phyloP scores from a whole-genome alignment of 2,797 vertebrate genomes.

The Smutsia temminckii region DNA sequence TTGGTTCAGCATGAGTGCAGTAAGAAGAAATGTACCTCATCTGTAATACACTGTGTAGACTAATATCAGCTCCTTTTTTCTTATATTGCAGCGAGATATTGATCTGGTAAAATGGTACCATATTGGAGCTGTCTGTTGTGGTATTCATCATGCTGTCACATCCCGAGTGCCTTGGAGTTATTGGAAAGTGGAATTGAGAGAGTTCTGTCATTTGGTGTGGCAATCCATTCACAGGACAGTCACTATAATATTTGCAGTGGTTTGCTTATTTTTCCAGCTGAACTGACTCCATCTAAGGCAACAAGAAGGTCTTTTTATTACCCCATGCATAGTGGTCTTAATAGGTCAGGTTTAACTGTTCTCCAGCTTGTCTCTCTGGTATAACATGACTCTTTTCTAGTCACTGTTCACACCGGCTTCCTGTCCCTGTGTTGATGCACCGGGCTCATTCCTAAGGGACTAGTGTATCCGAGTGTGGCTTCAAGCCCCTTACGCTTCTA shows the following conservation, averaged over 20 bases:
- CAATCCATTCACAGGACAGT: conserved; percentile 96
- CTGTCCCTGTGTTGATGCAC: conserved; percentile 75
- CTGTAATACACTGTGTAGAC: conserved; percentile 99
- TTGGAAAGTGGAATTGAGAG: conserved; percentile 99
- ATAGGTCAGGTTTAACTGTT: conserved; percentile 71
- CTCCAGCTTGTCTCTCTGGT: conserved; percentile 54
- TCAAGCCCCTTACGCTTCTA: conserved; percentile 83
- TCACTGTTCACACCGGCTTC: conserved; percentile 80
- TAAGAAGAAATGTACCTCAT: conserved; percentile 99
- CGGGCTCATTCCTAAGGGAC: conserved; percentile 79
- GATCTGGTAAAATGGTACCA: conserved; percentile 99
- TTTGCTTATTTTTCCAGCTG: conserved; percentile 72
- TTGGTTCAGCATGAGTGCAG: conserved; percentile 95
- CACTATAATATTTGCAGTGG: conserved; percentile 87
- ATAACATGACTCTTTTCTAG: conserved; percentile 72
- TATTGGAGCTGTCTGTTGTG: conserved; percentile 99
- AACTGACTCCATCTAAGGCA: conserved; percentile 50
- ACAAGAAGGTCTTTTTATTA: conserved; percentile 58
- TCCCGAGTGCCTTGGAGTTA: conserved; percentile 97
- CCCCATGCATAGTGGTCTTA: conserved; percentile 58
- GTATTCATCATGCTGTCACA: conserved; percentile 99
- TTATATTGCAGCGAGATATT: conserved; percentile 99
- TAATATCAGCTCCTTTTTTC: conserved; percentile 99
- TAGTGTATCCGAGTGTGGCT: conserved; percentile 81
- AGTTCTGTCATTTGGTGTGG: conserved; percentile 95